A percentile compares a stretch with the other conserved stretches of the same genome.
Conservation (phyloP, 2,888 invertebrate species). For the Prosapia bicincta region DNA sequence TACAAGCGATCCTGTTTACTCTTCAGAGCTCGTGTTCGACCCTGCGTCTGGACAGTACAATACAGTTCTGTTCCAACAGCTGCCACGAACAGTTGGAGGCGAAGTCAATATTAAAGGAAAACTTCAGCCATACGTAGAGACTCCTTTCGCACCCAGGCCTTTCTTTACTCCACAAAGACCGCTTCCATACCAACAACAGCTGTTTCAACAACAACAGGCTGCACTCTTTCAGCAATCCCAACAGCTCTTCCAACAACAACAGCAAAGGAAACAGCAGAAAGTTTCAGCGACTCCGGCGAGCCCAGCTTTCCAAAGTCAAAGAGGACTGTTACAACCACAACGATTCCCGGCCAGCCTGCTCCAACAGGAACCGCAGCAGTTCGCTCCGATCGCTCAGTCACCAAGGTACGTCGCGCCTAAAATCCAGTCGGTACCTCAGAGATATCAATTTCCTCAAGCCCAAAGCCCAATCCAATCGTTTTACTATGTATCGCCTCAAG, state of each 20-base stretch:
- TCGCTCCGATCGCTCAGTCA: constrained; percentile 40
- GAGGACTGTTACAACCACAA: constrained; percentile 28
- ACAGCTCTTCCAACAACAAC: constrained; percentile 53
- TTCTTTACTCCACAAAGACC: constrained; percentile 39
- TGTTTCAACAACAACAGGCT: constrained; percentile 54
- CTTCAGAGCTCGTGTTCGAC: constrained; percentile 73
- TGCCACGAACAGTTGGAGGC: constrained; percentile 60
- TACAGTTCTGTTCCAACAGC: constrained; percentile 69
- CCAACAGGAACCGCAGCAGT: constrained; percentile 44
- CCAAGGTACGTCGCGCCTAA: constrained; percentile 46
- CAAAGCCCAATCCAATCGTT: constrained; percentile 40
- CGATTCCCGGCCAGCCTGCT: constrained; percentile 41
- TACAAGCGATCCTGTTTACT: constrained; percentile 65
- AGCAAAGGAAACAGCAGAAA: constrained; percentile 45
- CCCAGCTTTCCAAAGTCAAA: constrained; percentile 21
- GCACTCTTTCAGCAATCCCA: constrained; percentile 61
- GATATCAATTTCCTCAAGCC: constrained; percentile 13
- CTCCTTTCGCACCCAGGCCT: constrained; percentile 18
- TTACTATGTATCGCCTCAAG: constrained; percentile 47
- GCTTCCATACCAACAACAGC: constrained; percentile 40
- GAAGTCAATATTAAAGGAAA: constrained; percentile 63
- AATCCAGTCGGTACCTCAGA: constrained; percentile 43
- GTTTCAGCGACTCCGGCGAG: constrained; percentile 38
- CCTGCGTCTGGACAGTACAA: constrained; percentile 74
- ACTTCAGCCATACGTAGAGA: constrained; percentile 67